Base-by-base conservation (phyloP, 1,140 invertebrate species). In the Ips typographus region DNA sequence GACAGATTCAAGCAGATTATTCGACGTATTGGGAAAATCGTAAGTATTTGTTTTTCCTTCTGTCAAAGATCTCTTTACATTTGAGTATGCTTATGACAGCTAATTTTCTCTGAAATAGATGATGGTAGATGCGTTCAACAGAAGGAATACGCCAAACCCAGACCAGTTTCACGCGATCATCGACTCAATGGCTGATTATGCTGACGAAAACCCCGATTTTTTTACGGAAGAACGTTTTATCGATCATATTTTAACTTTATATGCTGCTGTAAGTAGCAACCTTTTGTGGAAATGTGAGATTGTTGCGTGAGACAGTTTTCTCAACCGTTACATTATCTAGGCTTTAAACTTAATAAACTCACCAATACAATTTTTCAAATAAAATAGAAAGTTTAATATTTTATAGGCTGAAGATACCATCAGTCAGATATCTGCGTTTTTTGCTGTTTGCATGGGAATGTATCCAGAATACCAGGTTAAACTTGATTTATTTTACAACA, bases 401-500 rank as follows among this genome's bases (percentile, higher is more conserved):
- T 72, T 73, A 68, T 51, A 74, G 74, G 37, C 67, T 38, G 67
- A 73, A 69, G 75, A 76, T 64, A 72, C 75, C 7, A 22, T 67
- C 36, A 67, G 69, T 7, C 61, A 63, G 2, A 66, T 69, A 40
- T 39, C 58, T 3, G 56, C 51, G 1, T 75, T 71, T 71, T 42
- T 67, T 3, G 8, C 57, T 39, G 8, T 75, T 3, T 68, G 65
- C 42, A 62, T 76, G 6, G 75, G 73, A 65, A 73, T 73, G 70
- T 67, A 76, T 67, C 73, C 72, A 40, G 65, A 75, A 63, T 67
- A 69, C 60, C 73, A 76, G 66, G 73, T 70, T 43, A 41, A 41
- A 62, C 6, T 44, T 2, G 2, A 40, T 4, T 2, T 2, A 7
- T 40, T 59, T 40, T 41, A 39, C 5, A 40, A 7, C 1, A 40